phyloP scores from a whole-genome alignment of 2,888 invertebrate genomes.

The Machimus atricapillus region DNA sequence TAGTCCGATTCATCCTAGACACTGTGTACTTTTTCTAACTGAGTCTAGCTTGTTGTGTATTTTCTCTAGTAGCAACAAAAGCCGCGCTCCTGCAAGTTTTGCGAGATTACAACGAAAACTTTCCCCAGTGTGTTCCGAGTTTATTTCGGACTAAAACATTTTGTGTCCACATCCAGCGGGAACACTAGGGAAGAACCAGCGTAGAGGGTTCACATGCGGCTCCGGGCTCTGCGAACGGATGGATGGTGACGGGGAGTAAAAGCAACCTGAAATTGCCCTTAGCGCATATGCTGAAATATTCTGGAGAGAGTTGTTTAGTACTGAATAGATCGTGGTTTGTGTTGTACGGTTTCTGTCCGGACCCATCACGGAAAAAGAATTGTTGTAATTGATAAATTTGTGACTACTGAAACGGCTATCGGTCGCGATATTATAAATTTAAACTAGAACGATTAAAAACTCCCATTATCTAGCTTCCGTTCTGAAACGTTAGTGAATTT shows the following conservation, averaged over 20 bases:
- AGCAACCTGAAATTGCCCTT: conserved; percentile 28
- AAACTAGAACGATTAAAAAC: neutral
- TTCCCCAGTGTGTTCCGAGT: neutral
- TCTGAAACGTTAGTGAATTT: neutral
- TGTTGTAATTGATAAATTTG: neutral
- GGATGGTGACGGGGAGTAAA: conserved; percentile 17
- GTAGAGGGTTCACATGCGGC: conserved; percentile 22
- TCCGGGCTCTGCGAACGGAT: neutral
- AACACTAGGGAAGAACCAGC: neutral
- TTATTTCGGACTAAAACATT: neutral
- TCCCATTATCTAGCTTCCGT: neutral
- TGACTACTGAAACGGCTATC: neutral
- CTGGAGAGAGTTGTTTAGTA: conserved; percentile 47
- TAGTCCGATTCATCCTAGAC: neutral
- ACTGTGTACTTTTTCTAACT: neutral
- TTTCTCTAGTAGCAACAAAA: neutral
- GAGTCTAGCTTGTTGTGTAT: neutral
- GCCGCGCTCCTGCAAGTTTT: neutral
- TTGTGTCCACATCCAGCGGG: neutral
- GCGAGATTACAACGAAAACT: neutral
- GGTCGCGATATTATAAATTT: neutral
- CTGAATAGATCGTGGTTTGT: conserved; percentile 47
- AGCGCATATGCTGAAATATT: conserved; percentile 48
- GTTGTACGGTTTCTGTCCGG: conserved; percentile 45
- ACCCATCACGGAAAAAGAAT: conserved; percentile 10